Percentiles rank a stretch among this genome's conserved stretches.
These are phyloP conservation scores for Trachelus stipa DNA, from an alignment of 2,888 invertebrate genomes.

Conservation along the genomic window DNA sequence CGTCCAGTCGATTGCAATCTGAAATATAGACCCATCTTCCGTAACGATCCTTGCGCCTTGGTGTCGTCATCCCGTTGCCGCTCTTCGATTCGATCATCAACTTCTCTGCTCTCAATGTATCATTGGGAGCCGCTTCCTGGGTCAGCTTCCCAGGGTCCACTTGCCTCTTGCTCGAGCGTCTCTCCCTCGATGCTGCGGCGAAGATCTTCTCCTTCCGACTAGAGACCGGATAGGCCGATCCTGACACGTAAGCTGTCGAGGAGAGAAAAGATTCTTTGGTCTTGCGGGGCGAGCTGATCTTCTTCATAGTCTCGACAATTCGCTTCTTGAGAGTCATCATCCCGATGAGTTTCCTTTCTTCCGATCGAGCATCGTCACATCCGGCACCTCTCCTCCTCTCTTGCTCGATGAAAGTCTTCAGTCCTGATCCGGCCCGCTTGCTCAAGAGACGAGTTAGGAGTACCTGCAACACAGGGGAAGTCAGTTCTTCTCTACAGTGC, in stretches of 20 bases:
- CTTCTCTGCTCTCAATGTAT: neutral
- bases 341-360: conserved; percentile 30
- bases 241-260: conserved; percentile 20
- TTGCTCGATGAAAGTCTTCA: conserved; percentile 28
- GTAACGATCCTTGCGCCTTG: neutral
- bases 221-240: conserved; percentile 22
- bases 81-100: neutral
- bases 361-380: conserved; percentile 13
- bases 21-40: conserved; percentile 1
- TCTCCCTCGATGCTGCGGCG: neutral
- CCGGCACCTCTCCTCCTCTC: conserved; percentile 16
- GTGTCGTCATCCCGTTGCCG: no score
- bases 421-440: conserved; percentile 61
- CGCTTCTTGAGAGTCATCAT: conserved; percentile 34
- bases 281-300: conserved; percentile 49
- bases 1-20: conserved; percentile 10
- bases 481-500: neutral
- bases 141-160: neutral
- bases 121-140: neutral
- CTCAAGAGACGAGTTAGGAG: conserved; percentile 62
- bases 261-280: conserved; percentile 32
- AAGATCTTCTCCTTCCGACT: neutral
- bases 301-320: conserved; percentile 49
- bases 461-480: conserved; percentile 48
- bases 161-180: neutral